Percentiles rank a stretch among this genome's conserved stretches.
These are phyloP conservation scores for Syngnathoides biaculeatus DNA, from an alignment of 2,113 vertebrate species.

Conservation along the genomic window DNA sequence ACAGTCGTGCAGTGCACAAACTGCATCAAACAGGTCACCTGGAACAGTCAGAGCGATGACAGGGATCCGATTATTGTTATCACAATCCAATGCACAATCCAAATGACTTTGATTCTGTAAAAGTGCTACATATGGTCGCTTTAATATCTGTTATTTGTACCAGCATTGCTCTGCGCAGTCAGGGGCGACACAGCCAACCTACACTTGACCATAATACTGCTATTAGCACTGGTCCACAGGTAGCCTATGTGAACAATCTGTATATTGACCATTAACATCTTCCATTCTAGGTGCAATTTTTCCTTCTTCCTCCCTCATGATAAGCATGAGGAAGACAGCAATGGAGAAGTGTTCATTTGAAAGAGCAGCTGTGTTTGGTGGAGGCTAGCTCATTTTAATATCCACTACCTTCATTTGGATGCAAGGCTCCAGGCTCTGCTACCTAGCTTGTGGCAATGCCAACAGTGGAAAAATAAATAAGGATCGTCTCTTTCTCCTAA, in stretches of 20 bases:
- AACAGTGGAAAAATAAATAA: not conserved
- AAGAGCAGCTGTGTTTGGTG: constrained; percentile 25
- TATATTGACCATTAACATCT: not conserved
- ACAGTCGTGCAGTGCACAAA: not conserved
- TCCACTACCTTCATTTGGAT: constrained; percentile 32
- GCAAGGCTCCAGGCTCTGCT: constrained; percentile 23
- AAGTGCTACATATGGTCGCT: not conserved
- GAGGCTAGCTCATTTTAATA: constrained; percentile 47
- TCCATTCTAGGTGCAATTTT: not conserved
- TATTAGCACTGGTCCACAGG: not conserved
- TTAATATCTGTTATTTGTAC: not conserved
- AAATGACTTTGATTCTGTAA: not conserved
- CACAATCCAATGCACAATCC: not conserved
- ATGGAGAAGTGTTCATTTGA: constrained; percentile 16
- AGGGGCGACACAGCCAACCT: not conserved
- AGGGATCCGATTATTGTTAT: not conserved
- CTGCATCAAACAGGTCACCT: not conserved
- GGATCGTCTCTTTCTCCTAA: constrained; percentile 13
- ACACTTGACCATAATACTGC: not conserved
- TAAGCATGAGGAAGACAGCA: constrained; percentile 20
- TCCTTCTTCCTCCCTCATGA: not conserved
- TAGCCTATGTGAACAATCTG: not conserved
- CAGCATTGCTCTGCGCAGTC: not conserved
- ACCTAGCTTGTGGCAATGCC: constrained; percentile 30
- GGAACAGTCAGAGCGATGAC: not conserved